Evolutionary conservation across 1,140 invertebrate species (phyloP).

Genomic region (Eulimnadia texana): DNA sequence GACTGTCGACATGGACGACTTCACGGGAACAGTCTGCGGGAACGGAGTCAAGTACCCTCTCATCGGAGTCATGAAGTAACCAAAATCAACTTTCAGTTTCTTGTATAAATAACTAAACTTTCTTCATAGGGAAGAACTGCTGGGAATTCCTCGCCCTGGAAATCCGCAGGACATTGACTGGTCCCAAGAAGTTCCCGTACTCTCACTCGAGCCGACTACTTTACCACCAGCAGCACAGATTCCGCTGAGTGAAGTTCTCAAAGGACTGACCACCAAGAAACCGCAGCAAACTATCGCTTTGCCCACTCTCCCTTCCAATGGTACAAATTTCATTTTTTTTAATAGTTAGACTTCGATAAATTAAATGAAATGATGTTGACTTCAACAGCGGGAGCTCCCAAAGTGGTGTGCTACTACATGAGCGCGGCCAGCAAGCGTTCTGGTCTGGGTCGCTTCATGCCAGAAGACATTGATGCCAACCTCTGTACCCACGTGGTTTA

Average conservation of each 20-base stretch:
- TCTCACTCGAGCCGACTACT: conserved; percentile 40
- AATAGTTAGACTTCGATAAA: too few relatives aligned
- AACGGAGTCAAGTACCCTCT: conserved; percentile 75
- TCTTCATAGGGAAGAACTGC: conserved; percentile 54
- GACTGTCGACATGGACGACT: conserved; percentile 94
- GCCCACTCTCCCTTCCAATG: not conserved
- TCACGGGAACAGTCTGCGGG: conserved; percentile 65
- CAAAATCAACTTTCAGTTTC: not conserved
- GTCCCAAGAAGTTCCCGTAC: conserved; percentile 49
- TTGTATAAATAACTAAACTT: not conserved
- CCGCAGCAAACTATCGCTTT: conserved; percentile 21
- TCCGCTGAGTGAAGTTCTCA: conserved; percentile 52
- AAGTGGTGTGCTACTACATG: conserved; percentile 84
- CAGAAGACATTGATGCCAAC: conserved; percentile 66
- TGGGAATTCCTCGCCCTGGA: conserved; percentile 60
- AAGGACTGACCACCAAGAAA: conserved; percentile 39
- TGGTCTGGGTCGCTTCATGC: conserved; percentile 66
- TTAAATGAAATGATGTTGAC: too few relatives aligned
- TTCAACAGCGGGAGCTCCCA: conserved; percentile 28
- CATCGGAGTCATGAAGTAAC: conserved; percentile 70
- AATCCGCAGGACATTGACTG: conserved; percentile 74
- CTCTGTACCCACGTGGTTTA: conserved; percentile 88
- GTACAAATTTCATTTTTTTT: not conserved
- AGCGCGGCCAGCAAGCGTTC: conserved; percentile 85
- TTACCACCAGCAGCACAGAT: conserved; percentile 68